Evolutionary conservation across 2,113 vertebrate genomes (phyloP).

Genomic region (Geococcyx californianus): DNA sequence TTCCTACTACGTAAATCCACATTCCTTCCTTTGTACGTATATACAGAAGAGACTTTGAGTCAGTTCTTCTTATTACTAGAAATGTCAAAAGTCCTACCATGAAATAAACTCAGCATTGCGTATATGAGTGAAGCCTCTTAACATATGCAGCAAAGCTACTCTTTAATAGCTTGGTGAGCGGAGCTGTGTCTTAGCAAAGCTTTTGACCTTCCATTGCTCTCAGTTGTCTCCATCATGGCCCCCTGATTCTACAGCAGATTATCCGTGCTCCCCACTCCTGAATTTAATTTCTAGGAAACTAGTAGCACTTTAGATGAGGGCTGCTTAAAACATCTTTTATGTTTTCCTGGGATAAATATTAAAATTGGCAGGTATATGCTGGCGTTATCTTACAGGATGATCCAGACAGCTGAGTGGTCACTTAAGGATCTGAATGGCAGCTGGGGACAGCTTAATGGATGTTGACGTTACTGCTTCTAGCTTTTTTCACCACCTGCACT

Average conservation of each 20-base stretch:
- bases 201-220: not conserved
- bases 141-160: not conserved
- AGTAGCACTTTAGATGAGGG: not conserved
- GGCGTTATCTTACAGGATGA: not conserved
- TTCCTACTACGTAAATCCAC: not conserved
- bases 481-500: conserved; percentile 47
- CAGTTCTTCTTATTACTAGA: not conserved
- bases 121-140: not conserved
- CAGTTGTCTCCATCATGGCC: not conserved
- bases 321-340: not conserved
- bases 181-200: not conserved
- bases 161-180: not conserved
- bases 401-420: conserved; percentile 11
- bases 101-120: not conserved
- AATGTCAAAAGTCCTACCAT: not conserved
- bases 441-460: conserved; percentile 28
- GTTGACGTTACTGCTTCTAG: conserved; percentile 42
- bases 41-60: not conserved
- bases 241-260: not conserved
- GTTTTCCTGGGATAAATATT: conserved; percentile 4
- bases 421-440: conserved; percentile 39
- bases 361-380: not conserved
- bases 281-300: not conserved
- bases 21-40: not conserved
- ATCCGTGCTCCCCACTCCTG: not conserved